Base-by-base conservation (phyloP, 2,797 vertebrate genomes). In the Chelon auratus region DNA sequence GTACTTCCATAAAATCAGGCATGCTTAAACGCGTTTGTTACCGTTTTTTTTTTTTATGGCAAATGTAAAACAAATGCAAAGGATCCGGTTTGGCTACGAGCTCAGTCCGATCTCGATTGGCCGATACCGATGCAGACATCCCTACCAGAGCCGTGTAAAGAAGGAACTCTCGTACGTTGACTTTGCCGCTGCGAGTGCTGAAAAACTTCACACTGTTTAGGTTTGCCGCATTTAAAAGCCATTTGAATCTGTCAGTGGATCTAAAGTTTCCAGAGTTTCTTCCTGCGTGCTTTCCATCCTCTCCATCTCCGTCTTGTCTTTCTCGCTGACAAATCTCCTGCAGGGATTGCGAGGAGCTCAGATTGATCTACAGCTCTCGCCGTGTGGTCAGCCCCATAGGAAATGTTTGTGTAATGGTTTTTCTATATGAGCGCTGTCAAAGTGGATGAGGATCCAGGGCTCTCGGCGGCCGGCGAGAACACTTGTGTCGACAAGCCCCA, bases 401-500 rank as follows among this genome's bases (percentile, higher is more conserved):
- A 90, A 75, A 80, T 84, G 83, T 88, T 89, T 86, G 84, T 81
- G 81, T 90, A 91, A 90, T 85, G 83, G 86, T 37, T 83, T 37
- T 83, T 85, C 89, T 91, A 82, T 90, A 90, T 75, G 81, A 89
- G 84, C 3, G 57, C 87, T 89, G 89, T 91, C 88, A 83, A 71
- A 76, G 72, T 78, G 54, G 84, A 91, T 88, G 86, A 91, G 82
- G 80, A 88, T 89, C 84, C 75, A 9, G 71, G 40, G 39, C 75
- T 82, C 75, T 72, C 60, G 50, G 73, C 63, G 47, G 75, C 75
- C 74, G 3, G 78, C 39, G 58, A 56, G 73, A 75, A 69, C 79
- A 26, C 83, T 33, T 60, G 72, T 76, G 83, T 78, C 53, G 82
- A 87, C 84, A 73, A 70, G 84, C 30, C 83, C 68, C 85, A 78